A percentile compares a stretch with the other conserved stretches of the same genome.
phyloP scores from a whole-genome alignment of 2,888 invertebrate genomes.

The Saturnia japonica region DNA sequence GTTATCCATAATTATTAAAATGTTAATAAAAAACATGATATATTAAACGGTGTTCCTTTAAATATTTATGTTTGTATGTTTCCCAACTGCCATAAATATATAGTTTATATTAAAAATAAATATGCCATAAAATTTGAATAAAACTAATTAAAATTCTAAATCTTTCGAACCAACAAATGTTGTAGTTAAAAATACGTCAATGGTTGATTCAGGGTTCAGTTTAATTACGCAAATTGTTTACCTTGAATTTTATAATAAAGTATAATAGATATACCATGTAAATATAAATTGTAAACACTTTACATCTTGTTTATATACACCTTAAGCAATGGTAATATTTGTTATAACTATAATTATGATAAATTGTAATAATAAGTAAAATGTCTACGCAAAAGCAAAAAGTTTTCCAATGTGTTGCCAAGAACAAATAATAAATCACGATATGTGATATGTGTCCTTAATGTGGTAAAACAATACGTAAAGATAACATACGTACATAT shows the following conservation, averaged over 20 bases:
- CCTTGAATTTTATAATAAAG: neutral
- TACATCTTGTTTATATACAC: neutral
- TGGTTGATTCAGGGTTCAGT: neutral
- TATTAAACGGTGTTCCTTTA: neutral
- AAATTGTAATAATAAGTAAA: neutral
- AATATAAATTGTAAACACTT: neutral
- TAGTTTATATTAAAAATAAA: neutral
- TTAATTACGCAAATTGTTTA: neutral
- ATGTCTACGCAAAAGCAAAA: neutral
- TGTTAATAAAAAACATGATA: neutral
- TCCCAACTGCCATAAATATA: neutral
- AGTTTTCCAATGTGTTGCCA: neutral
- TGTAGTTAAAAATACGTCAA: neutral
- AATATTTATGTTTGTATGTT: neutral
- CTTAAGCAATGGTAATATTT: neutral
- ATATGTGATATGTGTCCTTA: neutral
- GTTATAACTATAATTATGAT: neutral
- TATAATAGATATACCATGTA: neutral
- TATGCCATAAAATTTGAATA: neutral
- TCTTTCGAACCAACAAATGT: neutral
- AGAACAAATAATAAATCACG: neutral
- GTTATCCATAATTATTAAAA: neutral
- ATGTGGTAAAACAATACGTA: neutral
- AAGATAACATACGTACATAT: conserved; percentile 50
- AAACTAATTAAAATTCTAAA: neutral